These are phyloP conservation scores for Calephelis virginiensis DNA, from an alignment of 1,140 invertebrate genomes.

Conservation along the genomic window DNA sequence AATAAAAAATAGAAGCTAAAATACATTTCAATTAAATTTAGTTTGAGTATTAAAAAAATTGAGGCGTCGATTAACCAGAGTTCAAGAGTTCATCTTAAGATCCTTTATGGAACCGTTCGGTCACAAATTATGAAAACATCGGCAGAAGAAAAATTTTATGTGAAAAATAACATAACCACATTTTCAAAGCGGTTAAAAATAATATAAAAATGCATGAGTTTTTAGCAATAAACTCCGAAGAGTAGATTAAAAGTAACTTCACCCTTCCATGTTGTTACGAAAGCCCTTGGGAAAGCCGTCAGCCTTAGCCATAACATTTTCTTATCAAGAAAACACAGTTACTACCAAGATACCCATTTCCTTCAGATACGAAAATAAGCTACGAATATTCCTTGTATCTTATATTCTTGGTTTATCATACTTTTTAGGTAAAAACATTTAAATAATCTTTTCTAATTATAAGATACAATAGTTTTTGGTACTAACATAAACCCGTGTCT, in stretches of 20 bases:
- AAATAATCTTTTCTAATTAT: neutral
- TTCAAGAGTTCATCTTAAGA: no score
- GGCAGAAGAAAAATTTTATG: no score
- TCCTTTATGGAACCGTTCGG: no score
- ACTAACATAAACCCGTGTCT: no score
- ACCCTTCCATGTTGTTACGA: slow-evolving; percentile 39
- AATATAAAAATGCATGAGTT: slow-evolving; percentile 9
- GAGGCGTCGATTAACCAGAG: no score
- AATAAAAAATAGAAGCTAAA: no score
- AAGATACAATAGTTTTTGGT: neutral
- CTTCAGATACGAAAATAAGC: slow-evolving; percentile 12
- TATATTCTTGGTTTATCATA: slow-evolving; percentile 15
- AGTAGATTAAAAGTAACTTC: slow-evolving; percentile 48
- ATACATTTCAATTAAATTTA: no score
- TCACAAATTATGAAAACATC: no score
- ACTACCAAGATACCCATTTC: slow-evolving; percentile 27
- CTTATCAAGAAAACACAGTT: slow-evolving; percentile 49
- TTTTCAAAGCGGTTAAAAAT: neutral
- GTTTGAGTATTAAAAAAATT: no score
- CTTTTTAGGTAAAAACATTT: slow-evolving; percentile 8
- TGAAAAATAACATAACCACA: no score
- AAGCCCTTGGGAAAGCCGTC: slow-evolving; percentile 43
- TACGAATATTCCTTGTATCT: slow-evolving; percentile 11
- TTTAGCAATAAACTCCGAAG: slow-evolving; percentile 40
- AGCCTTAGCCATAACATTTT: slow-evolving; percentile 43